Evolutionary conservation across 23 tunicate species (phyloP).

Genomic region (Trididemnum nubilum): DNA sequence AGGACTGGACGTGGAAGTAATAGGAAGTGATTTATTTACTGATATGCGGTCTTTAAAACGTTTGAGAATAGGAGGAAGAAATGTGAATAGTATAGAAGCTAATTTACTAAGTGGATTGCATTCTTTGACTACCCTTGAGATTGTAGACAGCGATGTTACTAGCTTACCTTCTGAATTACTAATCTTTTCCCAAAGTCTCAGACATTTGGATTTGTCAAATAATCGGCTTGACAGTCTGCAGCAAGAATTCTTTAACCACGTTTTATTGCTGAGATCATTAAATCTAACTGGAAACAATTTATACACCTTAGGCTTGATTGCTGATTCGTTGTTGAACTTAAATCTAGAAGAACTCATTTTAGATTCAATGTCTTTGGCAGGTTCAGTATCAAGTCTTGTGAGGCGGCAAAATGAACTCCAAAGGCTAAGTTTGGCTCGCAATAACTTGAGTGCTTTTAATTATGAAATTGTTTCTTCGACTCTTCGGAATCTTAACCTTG

Average conservation of each 20-base stretch:
- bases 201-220: not conserved
- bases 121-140: not conserved
- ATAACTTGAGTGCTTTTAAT: not conserved
- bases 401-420: not conserved
- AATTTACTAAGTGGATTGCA: not conserved
- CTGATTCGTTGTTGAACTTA: not conserved
- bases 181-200: not conserved
- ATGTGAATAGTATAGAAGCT: not conserved
- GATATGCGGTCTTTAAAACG: not conserved
- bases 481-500: not conserved
- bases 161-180: not conserved
- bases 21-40: not conserved
- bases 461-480: not conserved
- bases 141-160: not conserved
- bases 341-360: not conserved
- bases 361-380: not conserved
- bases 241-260: not conserved
- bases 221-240: not conserved
- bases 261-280: not conserved
- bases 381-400: not conserved
- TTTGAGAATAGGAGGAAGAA: not conserved
- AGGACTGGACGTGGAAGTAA: not conserved
- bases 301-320: not conserved
- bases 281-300: not conserved
- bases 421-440: not conserved